Conservation (phyloP, 2,888 invertebrate species). For the Calliphora vomitoria region DNA sequence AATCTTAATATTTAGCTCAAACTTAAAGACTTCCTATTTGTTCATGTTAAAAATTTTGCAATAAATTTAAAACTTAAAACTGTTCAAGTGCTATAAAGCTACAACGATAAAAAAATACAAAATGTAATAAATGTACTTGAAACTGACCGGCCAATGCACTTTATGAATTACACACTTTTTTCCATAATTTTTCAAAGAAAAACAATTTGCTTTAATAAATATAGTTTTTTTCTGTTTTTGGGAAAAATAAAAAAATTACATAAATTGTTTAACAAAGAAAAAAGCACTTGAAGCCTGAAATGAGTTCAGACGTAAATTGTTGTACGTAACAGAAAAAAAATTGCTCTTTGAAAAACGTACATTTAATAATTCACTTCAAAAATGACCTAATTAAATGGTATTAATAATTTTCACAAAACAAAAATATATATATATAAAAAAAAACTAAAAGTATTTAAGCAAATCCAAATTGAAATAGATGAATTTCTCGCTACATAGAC, state of each 20-base stretch:
- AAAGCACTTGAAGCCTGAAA: slow-evolving; percentile 55
- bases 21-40: no score
- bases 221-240: neutral
- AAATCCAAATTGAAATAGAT: neutral
- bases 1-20: no score
- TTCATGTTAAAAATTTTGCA: neutral
- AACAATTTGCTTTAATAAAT: slow-evolving; percentile 38
- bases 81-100: slow-evolving; percentile 31
- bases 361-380: slow-evolving; percentile 53
- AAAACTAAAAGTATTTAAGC: slow-evolving; percentile 4
- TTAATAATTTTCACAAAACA: slow-evolving; percentile 28
- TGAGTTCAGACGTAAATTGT: slow-evolving; percentile 48
- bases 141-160: slow-evolving; percentile 68
- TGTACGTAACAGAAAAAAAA: slow-evolving; percentile 9
- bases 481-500: slow-evolving; percentile 26
- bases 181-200: slow-evolving; percentile 22
- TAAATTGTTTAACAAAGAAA: slow-evolving; percentile 16
- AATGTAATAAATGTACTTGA: slow-evolving; percentile 61
- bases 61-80: neutral
- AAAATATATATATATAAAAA: slow-evolving; percentile 12
- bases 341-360: slow-evolving; percentile 16
- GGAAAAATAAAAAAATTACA: neutral
- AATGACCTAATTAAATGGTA: slow-evolving; percentile 60
- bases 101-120: neutral
- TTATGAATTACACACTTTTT: slow-evolving; percentile 33